Conservation (phyloP, 2,113 vertebrate genomes). For the Emydocephalus ijimae region DNA sequence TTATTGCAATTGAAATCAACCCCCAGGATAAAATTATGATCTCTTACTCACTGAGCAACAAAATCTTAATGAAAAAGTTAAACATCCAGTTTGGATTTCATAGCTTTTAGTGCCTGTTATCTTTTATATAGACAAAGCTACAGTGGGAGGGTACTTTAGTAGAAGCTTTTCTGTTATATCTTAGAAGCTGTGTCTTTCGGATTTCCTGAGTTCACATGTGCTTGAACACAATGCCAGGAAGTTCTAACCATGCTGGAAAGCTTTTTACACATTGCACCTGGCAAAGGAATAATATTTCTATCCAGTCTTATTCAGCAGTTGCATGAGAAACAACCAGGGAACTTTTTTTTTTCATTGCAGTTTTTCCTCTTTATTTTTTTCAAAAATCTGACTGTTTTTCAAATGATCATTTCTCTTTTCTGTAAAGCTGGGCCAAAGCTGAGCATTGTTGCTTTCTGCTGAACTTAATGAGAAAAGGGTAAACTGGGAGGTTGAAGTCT, state of each 20-base stretch:
- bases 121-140: neutral
- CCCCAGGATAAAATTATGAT: neutral
- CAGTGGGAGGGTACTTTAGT: neutral
- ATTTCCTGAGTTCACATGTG: conserved; percentile 22
- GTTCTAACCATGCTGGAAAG: neutral
- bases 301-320: neutral
- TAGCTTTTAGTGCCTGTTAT: no score
- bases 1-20: neutral
- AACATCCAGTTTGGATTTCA: neutral
- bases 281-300: conserved; percentile 12
- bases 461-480: neutral
- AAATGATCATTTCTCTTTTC: neutral
- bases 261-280: conserved; percentile 3
- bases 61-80: neutral
- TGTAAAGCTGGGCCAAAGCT: neutral
- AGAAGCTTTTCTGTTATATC: conserved; percentile 1
- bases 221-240: conserved; percentile 46
- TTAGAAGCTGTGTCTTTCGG: neutral
- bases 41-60: neutral
- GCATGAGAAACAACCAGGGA: conserved; percentile 7
- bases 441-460: neutral
- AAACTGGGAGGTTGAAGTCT: neutral
- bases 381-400: neutral
- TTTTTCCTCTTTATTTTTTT: neutral
- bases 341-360: neutral